Percentiles rank a stretch among this genome's conserved stretches.
These are phyloP conservation scores for Psammodynastes pulverulentus DNA, from an alignment of 2,113 vertebrate species.

Conservation along the genomic window DNA sequence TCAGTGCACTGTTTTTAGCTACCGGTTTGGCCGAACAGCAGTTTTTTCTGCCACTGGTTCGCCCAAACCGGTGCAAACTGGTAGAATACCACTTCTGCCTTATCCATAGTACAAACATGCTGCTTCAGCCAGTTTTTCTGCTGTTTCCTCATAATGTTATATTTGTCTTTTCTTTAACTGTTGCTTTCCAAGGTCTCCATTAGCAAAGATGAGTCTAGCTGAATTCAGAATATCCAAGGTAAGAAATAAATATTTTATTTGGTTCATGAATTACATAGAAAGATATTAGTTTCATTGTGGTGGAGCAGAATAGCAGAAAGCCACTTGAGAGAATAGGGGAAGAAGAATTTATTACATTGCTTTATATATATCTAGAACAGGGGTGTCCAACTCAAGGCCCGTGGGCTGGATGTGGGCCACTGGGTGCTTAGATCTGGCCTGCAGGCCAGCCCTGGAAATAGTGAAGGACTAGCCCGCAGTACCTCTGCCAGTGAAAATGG, in stretches of 20 bases:
- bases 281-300: not conserved
- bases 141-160: not conserved
- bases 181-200: not conserved
- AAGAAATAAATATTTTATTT: not conserved
- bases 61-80: too few species aligned
- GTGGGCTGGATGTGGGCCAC: too few species aligned
- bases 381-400: too few species aligned
- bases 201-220: not conserved
- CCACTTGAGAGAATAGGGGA: not conserved
- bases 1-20: too few species aligned
- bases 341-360: not conserved
- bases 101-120: not conserved
- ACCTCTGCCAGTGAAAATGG: too few species aligned
- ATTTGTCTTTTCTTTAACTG: not conserved
- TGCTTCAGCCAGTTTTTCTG: not conserved
- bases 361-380: not conserved
- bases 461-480: too few species aligned
- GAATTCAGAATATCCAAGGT: not conserved
- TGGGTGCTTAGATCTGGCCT: too few species aligned
- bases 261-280: not conserved
- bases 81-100: too few species aligned
- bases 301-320: not conserved
- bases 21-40: too few species aligned
- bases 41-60: too few species aligned
- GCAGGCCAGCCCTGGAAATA: too few species aligned